Base-by-base conservation (phyloP, 1,140 invertebrate genomes). In the Macrosteles quadrilineatus region DNA sequence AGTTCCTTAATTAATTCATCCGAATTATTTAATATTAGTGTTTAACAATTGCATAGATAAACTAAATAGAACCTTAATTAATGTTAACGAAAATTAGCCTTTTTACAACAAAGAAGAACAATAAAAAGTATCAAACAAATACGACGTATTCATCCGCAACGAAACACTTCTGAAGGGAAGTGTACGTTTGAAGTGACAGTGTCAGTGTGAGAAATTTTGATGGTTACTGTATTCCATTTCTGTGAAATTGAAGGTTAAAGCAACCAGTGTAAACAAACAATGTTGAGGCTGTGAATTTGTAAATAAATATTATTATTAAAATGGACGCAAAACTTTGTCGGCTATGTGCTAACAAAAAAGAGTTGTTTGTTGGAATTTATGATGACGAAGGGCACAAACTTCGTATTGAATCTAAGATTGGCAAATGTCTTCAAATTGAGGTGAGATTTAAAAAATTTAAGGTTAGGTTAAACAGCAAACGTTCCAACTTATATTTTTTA, bases 391-490 rank as follows among this genome's bases (percentile, higher is more conserved):
- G 82, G 19, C 77, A 80, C 67, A 82, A 80, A 68, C 73, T 83
- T 19, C 75, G 71, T 1, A 79, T 84, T 30, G 78, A 81, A 45
- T 68, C 72, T 1, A 84, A 83, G 78, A 84, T 84, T 68, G 75
- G 73, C 0, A 83, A 83, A 70, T 84, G 80, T 74, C 76, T 84
- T 53, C 81, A 81, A 70, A 82, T 84, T 73, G 78, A 83, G 80
- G 83, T 81, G 74, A 74, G 71, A 57, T 36, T 36, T n/a, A n/a
- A n/a, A n/a, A n/a, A n/a, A n/a, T n/a, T n/a, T n/a, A n/a, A n/a
- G n/a, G n/a, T n/a, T n/a, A n/a, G n/a, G n/a, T n/a, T n/a, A n/a
- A n/a, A n/a, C n/a, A n/a, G n/a, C n/a, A n/a, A n/a, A n/a, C n/a
- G n/a, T n/a, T n/a, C n/a, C n/a, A n/a, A n/a, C n/a, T n/a, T n/a